Evolutionary conservation across 2,113 vertebrate genomes (phyloP), one percentile per base, ranked within the genome.

Genomic region (Scopus umbretta): DNA sequence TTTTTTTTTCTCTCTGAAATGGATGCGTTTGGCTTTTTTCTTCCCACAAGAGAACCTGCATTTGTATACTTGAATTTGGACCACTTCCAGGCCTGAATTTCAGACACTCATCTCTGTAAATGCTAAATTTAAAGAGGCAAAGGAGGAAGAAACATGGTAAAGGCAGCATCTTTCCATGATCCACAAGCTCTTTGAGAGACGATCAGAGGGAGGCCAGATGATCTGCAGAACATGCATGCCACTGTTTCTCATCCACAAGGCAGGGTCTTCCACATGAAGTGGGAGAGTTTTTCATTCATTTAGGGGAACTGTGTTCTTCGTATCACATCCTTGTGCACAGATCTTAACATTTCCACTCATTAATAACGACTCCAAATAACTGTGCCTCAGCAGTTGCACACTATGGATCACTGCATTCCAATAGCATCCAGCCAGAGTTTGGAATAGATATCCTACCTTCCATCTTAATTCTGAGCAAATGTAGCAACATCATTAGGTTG

Each of bases 351-450:
- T 83, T 55, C 38, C 11, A 29, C 25, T 49, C 12, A 9, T 38
- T 22, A 49, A 15, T 53, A 72, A n/a, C 17, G 11, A n/a, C 23
- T 38, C 36, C 4, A 5, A 0, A 0, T 5, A 52, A 43, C 56
- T 49, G 19, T 66, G 21, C 29, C 21, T 67, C 67, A n/a, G 32
- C 47, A 75, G 20, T 29, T 52, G 56, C 32, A 10, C 8, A 1
- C 42, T 10, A 0, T 45, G 71, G 30, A 42, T 74, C 32, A 20
- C 32, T 66, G 32, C n/a, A 15, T 50, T n/a, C 22, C 45, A 50
- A 6, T 3, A 55, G 43, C 26, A 70, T 47, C 40, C 49, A 89
- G 27, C 2, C 40, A 72, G 53, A 67, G 25, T 30, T 43, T 68
- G 67, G 49, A 86, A 58, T 4, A 36, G 26, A 25, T 50, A 38